A percentile compares a stretch with the other conserved stretches of the same genome.
Evolutionary conservation across 2,113 vertebrate genomes (phyloP).

Genomic region (Cardinalis cardinalis): DNA sequence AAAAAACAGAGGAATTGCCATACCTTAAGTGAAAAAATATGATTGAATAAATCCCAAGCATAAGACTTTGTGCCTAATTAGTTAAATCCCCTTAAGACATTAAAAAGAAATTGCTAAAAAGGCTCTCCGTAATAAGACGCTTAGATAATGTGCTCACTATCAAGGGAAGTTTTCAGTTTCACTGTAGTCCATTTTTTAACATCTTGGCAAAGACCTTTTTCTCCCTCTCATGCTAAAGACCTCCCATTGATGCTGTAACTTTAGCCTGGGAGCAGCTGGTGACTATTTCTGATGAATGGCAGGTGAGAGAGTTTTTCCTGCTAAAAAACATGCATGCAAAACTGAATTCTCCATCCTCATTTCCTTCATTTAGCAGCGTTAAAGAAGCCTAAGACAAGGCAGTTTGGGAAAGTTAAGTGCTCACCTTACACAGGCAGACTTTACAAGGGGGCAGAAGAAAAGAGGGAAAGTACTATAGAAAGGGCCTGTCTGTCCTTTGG

Average conservation of each 20-base stretch:
- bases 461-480: neutral
- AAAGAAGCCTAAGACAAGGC: neutral
- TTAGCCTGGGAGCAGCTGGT: constrained; percentile 53
- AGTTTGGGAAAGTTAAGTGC: neutral
- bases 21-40: constrained; percentile 38
- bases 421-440: neutral
- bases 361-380: neutral
- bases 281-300: constrained; percentile 49
- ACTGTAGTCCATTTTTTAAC: constrained; percentile 35
- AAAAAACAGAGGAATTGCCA: neutral
- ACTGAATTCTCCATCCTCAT: neutral
- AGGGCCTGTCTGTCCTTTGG: neutral
- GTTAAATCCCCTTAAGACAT: constrained; percentile 51
- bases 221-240: constrained; percentile 37
- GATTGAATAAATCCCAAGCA: constrained; percentile 37
- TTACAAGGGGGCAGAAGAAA: neutral
- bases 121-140: constrained; percentile 52
- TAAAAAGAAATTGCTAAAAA: constrained; percentile 47
- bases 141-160: constrained; percentile 53
- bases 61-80: constrained; percentile 66
- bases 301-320: constrained; percentile 34
- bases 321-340: neutral
- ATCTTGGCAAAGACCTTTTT: constrained; percentile 5
- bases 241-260: constrained; percentile 48
- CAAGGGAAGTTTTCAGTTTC: constrained; percentile 66